These are phyloP conservation scores for Bradypodion ventrale DNA, from an alignment of 2,797 vertebrate species.

Conservation along the genomic window DNA sequence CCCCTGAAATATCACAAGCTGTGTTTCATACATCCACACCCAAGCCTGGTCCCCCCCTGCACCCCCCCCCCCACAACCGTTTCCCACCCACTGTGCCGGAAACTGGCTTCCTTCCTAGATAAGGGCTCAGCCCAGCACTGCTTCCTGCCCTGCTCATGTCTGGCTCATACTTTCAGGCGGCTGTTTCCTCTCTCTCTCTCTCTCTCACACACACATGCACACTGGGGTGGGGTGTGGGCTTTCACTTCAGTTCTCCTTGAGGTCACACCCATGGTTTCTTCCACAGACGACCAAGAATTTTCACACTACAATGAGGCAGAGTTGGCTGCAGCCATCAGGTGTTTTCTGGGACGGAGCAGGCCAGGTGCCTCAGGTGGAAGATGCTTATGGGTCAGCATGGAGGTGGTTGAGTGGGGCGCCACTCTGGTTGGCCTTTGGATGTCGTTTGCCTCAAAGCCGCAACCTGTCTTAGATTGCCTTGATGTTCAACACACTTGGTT, in stretches of 20 bases:
- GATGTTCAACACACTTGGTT: too few relatives aligned
- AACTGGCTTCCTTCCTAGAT: background rate
- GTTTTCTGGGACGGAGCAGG: too few relatives aligned
- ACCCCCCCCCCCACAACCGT: too few relatives aligned
- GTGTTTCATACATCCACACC: background rate
- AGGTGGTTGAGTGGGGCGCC: too few relatives aligned
- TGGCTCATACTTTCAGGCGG: background rate
- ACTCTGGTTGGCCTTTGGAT: background rate
- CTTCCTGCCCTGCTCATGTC: constrained; percentile 11
- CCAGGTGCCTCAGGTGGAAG: too few relatives aligned
- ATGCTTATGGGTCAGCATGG: too few relatives aligned
- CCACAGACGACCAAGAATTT: too few relatives aligned
- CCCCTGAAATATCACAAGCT: background rate
- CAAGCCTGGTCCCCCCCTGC: background rate
- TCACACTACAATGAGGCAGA: too few relatives aligned
- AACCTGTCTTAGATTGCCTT: background rate
- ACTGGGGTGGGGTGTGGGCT: too few relatives aligned
- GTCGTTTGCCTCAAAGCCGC: background rate
- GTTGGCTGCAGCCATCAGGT: too few relatives aligned
- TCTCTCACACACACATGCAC: too few relatives aligned
- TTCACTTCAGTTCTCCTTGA: background rate
- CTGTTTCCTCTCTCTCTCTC: constrained; percentile 31
- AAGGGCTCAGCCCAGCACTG: background rate
- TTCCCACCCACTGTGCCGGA: background rate
- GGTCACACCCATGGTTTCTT: too few relatives aligned